Evolutionary conservation across 2,113 vertebrate species (phyloP).

Genomic region (cat (Felis catus)): F.catus_Fca126_mat1.0 CM031417.1:76411001-76411500

Average conservation of each 20-base stretch:
- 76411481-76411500: not conserved
- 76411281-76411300: conserved; percentile 67
- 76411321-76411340: conserved; percentile 74
- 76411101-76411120: too few species aligned
- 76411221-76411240: conserved; percentile 58
- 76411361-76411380: conserved; percentile 77
- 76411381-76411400: conserved; percentile 69
- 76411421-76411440: conserved; percentile 58
- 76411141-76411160: not conserved
- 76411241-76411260: conserved; percentile 61
- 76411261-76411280: conserved; percentile 69
- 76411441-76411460: not conserved
- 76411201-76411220: conserved; percentile 69
- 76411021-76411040: not conserved
- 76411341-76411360: conserved; percentile 71
- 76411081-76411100: too few species aligned
- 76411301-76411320: conserved; percentile 68
- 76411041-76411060: not conserved
- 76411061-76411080: not conserved
- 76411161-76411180: not conserved
- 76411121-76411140: not conserved
- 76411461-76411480: not conserved
- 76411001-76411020: not conserved
- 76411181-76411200: not conserved
- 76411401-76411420: conserved; percentile 61